phyloP scores from a whole-genome alignment of 2,888 invertebrate genomes.

The Thelaira solivaga region DNA sequence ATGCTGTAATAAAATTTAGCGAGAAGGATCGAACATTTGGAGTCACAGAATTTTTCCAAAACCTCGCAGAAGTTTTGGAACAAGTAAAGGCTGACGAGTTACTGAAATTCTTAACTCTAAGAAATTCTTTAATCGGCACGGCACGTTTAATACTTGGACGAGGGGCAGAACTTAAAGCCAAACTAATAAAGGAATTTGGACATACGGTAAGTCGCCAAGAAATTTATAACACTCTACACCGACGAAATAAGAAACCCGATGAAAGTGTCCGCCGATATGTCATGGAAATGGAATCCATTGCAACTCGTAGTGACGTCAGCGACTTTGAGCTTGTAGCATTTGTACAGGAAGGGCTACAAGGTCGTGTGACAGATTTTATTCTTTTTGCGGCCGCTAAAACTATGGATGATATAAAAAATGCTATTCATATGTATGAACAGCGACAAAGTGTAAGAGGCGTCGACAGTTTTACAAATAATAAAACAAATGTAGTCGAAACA shows the following conservation, averaged over 20 bases:
- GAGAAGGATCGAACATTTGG: constrained; percentile 52
- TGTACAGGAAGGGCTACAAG: constrained; percentile 49
- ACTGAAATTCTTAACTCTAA: constrained; percentile 44
- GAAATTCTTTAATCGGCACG: constrained; percentile 44
- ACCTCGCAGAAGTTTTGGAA: constrained; percentile 38
- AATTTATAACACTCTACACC: constrained; percentile 36
- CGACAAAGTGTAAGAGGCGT: constrained; percentile 6
- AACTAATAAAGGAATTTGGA: constrained; percentile 39
- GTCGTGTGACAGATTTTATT: constrained; percentile 40
- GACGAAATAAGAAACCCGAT: constrained; percentile 20
- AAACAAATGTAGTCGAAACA: background rate
- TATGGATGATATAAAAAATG: constrained; percentile 24
- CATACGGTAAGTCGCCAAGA: constrained; percentile 42
- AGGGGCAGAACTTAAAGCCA: constrained; percentile 41
- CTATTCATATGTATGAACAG: constrained; percentile 21
- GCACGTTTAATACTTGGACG: constrained; percentile 42
- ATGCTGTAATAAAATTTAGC: constrained; percentile 52
- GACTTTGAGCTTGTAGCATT: constrained; percentile 56
- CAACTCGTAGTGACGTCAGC: constrained; percentile 38
- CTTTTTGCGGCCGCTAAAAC: constrained; percentile 28
- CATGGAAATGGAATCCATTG: constrained; percentile 55
- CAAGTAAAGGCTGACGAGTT: constrained; percentile 50
- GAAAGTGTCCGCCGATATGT: constrained; percentile 51
- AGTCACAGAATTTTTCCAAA: constrained; percentile 45
- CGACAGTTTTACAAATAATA: background rate